Evolutionary conservation across 2,888 invertebrate genomes (phyloP), one percentile per base, ranked within the genome.

Genomic region (Cabera pusaria): DNA sequence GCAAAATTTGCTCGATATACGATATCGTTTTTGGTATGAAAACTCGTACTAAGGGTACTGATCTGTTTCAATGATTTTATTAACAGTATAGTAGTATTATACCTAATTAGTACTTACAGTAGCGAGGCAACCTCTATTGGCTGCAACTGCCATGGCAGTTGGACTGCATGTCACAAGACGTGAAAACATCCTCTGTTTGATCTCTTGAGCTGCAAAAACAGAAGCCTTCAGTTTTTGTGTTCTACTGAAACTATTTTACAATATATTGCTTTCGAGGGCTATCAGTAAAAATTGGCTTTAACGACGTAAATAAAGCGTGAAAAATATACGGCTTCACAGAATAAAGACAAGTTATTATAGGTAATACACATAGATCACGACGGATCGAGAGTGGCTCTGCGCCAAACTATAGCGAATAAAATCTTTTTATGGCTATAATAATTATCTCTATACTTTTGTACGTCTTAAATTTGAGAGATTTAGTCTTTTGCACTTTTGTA

Each of bases 301-400:
- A 33, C 27, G 23, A 10, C 18, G 24, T 6, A 17, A 8, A 23
- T 28, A 33, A 33, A 28, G 11, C 17, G 26, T 22, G 26, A 32
- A 32, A 32, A 26, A 26, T 32, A 26, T 26, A 26, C 26, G 32
- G 17, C 9, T 29, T 9, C 21, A 6, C 16, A n/a, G 20, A 34
- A 14, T 28, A 17, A 28, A n/a, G n/a, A n/a, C n/a, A n/a, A 40
- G 28, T 33, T 51, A 44, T 43, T 47, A 52, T 18, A 46, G 42
- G 27, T 44, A 36, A 40, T 43, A 43, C 38, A 50, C 44, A 56
- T 36, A 36, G 32, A 34, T 29, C 39, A 32, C 19, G 8, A 27
- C 24, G 35, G 8, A 34, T 33, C 18, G 18, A 33, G 9, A 29
- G 22, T 44, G 48, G 41, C 41, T 34, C 24, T 6, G 18, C 27